Evolutionary conservation across 1,140 invertebrate genomes (phyloP).

Genomic region (Thrips palmi): DNA sequence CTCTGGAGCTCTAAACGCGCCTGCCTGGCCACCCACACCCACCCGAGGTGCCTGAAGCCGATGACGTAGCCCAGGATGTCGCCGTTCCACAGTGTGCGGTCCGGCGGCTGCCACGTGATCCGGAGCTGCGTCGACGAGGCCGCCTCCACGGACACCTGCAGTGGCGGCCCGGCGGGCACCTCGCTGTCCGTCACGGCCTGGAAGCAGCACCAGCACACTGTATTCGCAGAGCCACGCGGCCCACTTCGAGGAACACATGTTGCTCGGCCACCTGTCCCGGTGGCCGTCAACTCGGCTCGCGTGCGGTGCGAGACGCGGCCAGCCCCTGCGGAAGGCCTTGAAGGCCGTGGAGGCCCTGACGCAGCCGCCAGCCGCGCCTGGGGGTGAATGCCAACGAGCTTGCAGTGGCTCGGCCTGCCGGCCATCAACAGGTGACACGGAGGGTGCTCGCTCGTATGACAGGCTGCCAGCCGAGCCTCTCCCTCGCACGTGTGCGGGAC

Average conservation of each 20-base stretch:
- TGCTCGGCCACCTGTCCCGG: constrained; percentile 13
- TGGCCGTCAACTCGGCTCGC: constrained; percentile 14
- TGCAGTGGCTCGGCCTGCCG: too few species aligned
- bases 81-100: constrained; percentile 34
- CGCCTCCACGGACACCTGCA: constrained; percentile 33
- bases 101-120: constrained; percentile 38
- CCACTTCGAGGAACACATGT: constrained; percentile 10
- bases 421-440: too few species aligned
- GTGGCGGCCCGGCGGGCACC: constrained; percentile 35
- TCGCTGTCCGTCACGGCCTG: constrained; percentile 38
- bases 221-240: too few species aligned
- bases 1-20: constrained; percentile 13
- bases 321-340: too few species aligned
- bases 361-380: too few species aligned
- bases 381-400: too few species aligned
- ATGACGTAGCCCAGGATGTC: constrained; percentile 42
- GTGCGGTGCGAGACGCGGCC: neutral
- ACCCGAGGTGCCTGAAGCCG: constrained; percentile 30
- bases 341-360: too few species aligned
- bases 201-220: constrained; percentile 9
- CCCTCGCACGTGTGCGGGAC: too few species aligned
- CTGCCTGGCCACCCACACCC: constrained; percentile 10
- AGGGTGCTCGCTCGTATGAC: too few species aligned
- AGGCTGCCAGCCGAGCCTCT: too few species aligned
- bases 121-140: constrained; percentile 34